Evolutionary conservation across 1,140 invertebrate species (phyloP).

Genomic region (Nasonia vitripennis): DNA sequence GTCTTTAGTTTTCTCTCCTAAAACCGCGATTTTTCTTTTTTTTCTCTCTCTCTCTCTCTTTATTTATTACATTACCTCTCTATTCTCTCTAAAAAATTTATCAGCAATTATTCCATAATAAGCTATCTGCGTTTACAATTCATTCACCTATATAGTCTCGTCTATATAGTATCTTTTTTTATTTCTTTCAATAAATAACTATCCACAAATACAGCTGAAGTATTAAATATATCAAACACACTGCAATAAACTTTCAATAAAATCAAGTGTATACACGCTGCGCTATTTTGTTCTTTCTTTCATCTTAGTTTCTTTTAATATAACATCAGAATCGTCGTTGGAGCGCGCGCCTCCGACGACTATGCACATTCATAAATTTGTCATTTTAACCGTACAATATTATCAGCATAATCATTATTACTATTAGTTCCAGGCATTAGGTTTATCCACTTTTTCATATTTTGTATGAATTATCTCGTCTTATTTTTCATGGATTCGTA

Average conservation of each 20-base stretch:
- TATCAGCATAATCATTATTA: constrained; percentile 28
- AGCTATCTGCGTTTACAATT: constrained; percentile 50
- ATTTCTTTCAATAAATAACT: constrained; percentile 48
- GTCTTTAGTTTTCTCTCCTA: neutral
- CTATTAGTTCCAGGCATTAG: constrained; percentile 50
- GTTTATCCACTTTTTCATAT: constrained; percentile 37
- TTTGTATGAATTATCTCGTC: neutral
- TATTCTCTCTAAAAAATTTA: constrained; percentile 24
- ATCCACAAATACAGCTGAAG: constrained; percentile 51
- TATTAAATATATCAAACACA: constrained; percentile 68
- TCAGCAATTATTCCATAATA: constrained; percentile 49
- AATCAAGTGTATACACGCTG: constrained; percentile 63
- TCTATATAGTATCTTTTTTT: constrained; percentile 57
- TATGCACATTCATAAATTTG: constrained; percentile 49
- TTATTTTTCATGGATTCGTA: constrained; percentile 22
- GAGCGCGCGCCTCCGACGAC: constrained; percentile 7
- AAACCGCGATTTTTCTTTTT: neutral
- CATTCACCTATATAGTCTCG: constrained; percentile 55
- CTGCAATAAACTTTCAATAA: constrained; percentile 66
- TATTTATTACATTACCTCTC: constrained; percentile 8
- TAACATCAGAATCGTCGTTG: constrained; percentile 48
- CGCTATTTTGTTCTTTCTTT: constrained; percentile 50
- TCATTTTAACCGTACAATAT: constrained; percentile 45
- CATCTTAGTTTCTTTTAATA: constrained; percentile 31
- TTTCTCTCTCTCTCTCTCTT: constrained; percentile 15